These are phyloP conservation scores for Diploptera punctata DNA, from an alignment of 2,888 invertebrate genomes.

Conservation along the genomic window DNA sequence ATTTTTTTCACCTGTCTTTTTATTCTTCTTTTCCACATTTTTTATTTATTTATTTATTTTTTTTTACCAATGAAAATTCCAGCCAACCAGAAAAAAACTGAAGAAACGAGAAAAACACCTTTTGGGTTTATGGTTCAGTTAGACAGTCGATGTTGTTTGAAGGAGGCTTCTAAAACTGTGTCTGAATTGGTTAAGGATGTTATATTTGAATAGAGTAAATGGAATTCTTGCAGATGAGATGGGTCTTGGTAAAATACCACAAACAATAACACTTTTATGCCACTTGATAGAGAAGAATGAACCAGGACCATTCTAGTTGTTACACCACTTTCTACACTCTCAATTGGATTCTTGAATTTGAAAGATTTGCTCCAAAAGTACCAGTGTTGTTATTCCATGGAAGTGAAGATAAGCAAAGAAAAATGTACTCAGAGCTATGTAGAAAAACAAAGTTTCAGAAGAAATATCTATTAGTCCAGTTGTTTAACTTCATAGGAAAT, in stretches of 20 bases:
- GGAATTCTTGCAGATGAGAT: constrained; percentile 73
- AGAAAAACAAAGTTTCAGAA: neutral
- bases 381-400: constrained; percentile 67
- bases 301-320: constrained; percentile 64
- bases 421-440: neutral
- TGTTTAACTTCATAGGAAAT: constrained; percentile 6
- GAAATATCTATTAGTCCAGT: neutral
- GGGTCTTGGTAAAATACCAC: constrained; percentile 71
- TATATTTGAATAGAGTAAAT: constrained; percentile 67
- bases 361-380: constrained; percentile 68
- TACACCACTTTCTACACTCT: constrained; percentile 71
- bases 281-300: constrained; percentile 59
- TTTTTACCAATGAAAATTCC: neutral
- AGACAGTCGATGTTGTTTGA: constrained; percentile 25
- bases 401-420: constrained; percentile 50
- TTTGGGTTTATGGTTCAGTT: constrained; percentile 22
- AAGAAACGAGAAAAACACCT: neutral
- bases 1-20: too few relatives aligned
- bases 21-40: too few relatives aligned
- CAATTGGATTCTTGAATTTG: constrained; percentile 73
- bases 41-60: too few relatives aligned
- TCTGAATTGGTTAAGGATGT: constrained; percentile 62
- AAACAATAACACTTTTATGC: constrained; percentile 63
- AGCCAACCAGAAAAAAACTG: neutral
- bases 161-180: constrained; percentile 59